Base-by-base conservation (phyloP, 2,797 vertebrate species). In the Crocodylus rhombifer region DNA sequence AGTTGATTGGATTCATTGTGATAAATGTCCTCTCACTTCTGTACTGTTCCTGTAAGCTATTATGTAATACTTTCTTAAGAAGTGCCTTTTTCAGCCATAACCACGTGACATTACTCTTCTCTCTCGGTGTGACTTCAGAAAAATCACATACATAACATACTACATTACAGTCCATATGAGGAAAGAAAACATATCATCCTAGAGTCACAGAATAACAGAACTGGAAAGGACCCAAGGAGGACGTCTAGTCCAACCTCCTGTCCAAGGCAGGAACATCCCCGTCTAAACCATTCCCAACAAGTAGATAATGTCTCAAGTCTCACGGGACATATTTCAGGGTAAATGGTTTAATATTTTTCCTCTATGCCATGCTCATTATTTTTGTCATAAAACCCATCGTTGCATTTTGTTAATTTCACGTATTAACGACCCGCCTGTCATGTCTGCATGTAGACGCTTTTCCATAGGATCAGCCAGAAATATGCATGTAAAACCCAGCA, bases 1-100 rank as follows among this genome's bases (percentile, higher is more conserved):
- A 91, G 96, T 92, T 95, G 90, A 84, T 86, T 81, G 63, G 74
- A 74, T 67, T 91, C 83, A 74, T 3, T 0, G 75, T 85, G 88
- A 63, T 81, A 93, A 83, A 94, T 92, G 94, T 91, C 3, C 82
- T 91, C 94, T 93, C 94, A 92, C 83, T 93, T 92, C 71, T 80
- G 36, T 88, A 93, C n/a, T 81, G 87, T 86, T 92, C n/a, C 33
- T 83, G 83, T 79, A 82, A 89, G 65, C 56, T 92, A 71, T 86
- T 86, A 84, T 55, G 82, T 77, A 84, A 89, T 95, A 91, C 85
- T 14, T 12, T 96, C 87, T 89, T n/a, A 33, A 75, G 91, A n/a
- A 89, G 65, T 15, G 56, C 77, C 80, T 94, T 95, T 83, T 42
- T 55, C 69, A 83, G 0, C 81, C 60, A 89, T 18, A 73, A 83